Base-by-base conservation (phyloP, 2,113 vertebrate species). In the Etheostoma spectabile region DNA sequence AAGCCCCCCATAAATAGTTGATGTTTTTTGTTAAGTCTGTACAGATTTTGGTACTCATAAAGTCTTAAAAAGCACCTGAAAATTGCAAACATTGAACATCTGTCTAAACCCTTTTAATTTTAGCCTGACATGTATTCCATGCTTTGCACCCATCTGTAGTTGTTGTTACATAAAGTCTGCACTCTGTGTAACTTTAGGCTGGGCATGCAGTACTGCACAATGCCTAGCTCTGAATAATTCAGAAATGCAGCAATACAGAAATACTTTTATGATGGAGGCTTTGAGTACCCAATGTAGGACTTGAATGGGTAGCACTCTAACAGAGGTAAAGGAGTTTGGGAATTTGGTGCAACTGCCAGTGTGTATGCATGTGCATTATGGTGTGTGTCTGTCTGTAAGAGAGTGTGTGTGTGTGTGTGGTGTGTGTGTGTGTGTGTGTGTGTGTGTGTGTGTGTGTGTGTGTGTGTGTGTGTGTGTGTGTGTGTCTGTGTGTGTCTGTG, bases 221-320 rank as follows among this genome's bases (percentile, higher is more conserved):
- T 57, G 82, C 74, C 73, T n/a, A 55, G n/a, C 68, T 92, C 72
- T 91, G 79, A 93, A 92, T 93, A 86, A 91, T 93, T 92, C 70
- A 93, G 65, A 86, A 82, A 82, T 68, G 88, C 87, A 72, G 86
- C 80, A 77, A 80, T 83, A 89, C 87, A 85, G 82, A 91, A 91
- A 86, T 80, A 71, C 88, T 89, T 92, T 85, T 72, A 68, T 87
- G 82, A 82, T 85, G 86, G 86, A 82, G 74, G 73, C 63, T 85
- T 86, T 69, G 88, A 89, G 89, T 84, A 67, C 89, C 80, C 77
- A 80, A 80, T 79, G 74, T 59, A 69, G 79, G 66, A 51, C n/a
- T 27, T 82, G 63, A 82, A 88, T 56, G 66, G 21, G 70, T 30
- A 81, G 73, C 77, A 78, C 82, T 90, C 62, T 79, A 67, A 74